Percentiles rank a stretch among this genome's conserved stretches.
Evolutionary conservation across 2,888 invertebrate species (phyloP).

Genomic region (Myathropa florea): DNA sequence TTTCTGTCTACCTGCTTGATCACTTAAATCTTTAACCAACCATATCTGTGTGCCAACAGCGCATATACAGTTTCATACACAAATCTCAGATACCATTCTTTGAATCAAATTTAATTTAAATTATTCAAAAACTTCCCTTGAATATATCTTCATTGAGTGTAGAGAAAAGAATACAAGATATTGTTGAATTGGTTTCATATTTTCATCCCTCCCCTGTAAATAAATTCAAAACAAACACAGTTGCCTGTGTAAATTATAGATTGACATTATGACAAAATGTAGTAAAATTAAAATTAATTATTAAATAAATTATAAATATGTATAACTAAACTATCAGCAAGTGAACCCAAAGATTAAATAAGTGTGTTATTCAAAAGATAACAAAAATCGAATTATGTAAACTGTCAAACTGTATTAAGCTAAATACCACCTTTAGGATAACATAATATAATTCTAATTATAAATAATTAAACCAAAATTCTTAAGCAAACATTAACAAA

Average conservation of each 20-base stretch:
- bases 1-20: no score
- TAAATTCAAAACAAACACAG: background rate
- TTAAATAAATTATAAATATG: conserved; percentile 30
- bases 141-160: background rate
- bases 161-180: background rate
- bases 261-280: background rate
- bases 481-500: conserved; percentile 6
- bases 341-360: conserved; percentile 31
- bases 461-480: conserved; percentile 39
- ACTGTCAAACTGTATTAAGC: conserved; percentile 52
- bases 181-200: conserved; percentile 47
- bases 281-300: background rate
- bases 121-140: no score
- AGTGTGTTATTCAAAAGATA: conserved; percentile 23
- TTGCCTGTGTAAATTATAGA: conserved; percentile 13
- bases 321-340: conserved; percentile 28
- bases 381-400: conserved; percentile 48
- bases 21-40: no score
- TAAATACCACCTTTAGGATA: conserved; percentile 64
- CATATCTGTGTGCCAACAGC: background rate
- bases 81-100: background rate
- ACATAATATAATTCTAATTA: background rate
- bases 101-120: no score
- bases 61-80: background rate
- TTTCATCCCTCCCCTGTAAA: conserved; percentile 20